phyloP scores from a whole-genome alignment of 2,888 invertebrate genomes.

The Strigamia transsilvanica region DNA sequence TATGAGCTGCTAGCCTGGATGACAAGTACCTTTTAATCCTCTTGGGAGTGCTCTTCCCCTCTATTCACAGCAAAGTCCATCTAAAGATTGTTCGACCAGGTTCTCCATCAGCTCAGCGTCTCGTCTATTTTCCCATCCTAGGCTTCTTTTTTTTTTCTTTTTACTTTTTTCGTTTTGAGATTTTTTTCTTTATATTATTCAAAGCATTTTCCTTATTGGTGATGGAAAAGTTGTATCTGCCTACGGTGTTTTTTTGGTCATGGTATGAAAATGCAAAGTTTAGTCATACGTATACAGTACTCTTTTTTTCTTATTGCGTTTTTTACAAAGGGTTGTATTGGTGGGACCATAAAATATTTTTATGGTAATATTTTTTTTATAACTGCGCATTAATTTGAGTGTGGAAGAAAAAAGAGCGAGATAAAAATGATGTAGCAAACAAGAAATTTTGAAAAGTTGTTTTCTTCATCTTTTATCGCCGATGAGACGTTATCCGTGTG shows the following conservation, averaged over 20 bases:
- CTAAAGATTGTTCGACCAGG: constrained; percentile 7
- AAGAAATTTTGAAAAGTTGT: constrained; percentile 2
- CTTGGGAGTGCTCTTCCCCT: constrained; percentile 29
- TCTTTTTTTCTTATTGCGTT: constrained; percentile 5
- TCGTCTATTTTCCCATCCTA: background rate
- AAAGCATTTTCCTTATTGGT: constrained; percentile 24
- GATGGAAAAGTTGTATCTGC: constrained; percentile 31
- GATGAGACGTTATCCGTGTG: constrained; percentile 46
- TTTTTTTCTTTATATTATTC: constrained; percentile 28
- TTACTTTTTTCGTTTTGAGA: background rate
- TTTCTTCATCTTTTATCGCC: constrained; percentile 38
- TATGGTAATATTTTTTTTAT: background rate
- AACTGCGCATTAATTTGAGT: constrained; percentile 2
- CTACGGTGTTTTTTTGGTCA: constrained; percentile 7
- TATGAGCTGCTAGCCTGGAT: constrained; percentile 34
- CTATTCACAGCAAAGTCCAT: constrained; percentile 30
- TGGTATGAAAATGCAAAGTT: constrained; percentile 28
- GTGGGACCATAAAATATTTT: background rate
- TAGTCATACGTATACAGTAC: too few species aligned
- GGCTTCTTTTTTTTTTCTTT: background rate
- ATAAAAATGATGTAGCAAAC: background rate
- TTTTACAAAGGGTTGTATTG: background rate
- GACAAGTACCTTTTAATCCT: constrained; percentile 48
- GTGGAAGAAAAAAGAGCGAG: background rate
- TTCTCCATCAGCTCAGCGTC: constrained; percentile 5